A percentile compares a stretch with the other conserved stretches of the same genome.
Conservation (phyloP, 2,888 invertebrate species). For the Teleogryllus oceanicus region DNA sequence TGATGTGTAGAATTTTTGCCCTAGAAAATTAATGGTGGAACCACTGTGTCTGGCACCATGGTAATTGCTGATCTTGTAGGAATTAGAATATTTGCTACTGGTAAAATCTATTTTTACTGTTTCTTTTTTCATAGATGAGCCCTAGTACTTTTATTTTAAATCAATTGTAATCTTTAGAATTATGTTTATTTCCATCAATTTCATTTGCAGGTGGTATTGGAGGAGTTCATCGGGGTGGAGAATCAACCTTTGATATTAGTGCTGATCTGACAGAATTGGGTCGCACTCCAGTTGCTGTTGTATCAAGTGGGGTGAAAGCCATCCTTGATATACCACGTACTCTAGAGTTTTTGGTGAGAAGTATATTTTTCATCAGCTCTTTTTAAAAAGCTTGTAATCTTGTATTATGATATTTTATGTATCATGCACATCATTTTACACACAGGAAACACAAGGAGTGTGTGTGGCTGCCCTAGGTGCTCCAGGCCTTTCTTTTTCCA, state of each 20-base stretch:
- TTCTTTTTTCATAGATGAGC: too few species aligned
- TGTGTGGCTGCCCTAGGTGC: constrained; percentile 76
- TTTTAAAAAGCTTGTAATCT: not conserved
- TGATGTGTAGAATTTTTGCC: constrained; percentile 32
- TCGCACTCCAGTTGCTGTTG: constrained; percentile 79
- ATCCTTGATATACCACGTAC: constrained; percentile 94
- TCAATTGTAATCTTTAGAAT: too few species aligned
- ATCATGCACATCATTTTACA: constrained; percentile 27
- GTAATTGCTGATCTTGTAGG: constrained; percentile 75
- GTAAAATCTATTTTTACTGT: constrained; percentile 45
- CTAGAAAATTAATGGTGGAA: constrained; percentile 73
- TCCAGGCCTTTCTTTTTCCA: constrained; percentile 69
- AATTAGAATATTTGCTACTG: constrained; percentile 91
- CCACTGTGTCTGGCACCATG: constrained; percentile 94
- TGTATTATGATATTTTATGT: constrained; percentile 23
- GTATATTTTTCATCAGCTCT: too few species aligned
- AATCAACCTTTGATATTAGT: constrained; percentile 85
- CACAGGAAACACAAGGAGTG: constrained; percentile 90
- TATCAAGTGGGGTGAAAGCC: constrained; percentile 95
- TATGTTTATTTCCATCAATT: not conserved
- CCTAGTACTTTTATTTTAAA: too few species aligned
- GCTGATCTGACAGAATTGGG: constrained; percentile 91
- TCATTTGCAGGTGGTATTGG: constrained; percentile 62
- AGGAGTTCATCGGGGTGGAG: constrained; percentile 89
- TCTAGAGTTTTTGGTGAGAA: constrained; percentile 81